phyloP scores from a whole-genome alignment of 30 jellyfish, hydroid and myxozoan genomes.

The Aurelia sp. region DNA sequence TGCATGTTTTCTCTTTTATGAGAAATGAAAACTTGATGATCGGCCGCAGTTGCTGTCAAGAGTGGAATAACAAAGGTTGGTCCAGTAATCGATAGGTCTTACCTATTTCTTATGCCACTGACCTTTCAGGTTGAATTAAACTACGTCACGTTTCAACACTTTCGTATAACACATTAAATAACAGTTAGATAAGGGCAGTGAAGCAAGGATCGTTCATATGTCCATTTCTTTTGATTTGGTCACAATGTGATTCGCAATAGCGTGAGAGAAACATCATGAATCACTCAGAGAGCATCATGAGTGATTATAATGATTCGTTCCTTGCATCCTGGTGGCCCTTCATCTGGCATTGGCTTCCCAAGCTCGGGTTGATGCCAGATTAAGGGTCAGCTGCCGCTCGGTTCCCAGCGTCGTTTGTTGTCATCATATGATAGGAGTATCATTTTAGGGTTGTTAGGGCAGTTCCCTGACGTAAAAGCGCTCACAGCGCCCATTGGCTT shows the following conservation, averaged over 20 bases:
- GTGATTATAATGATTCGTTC: too few relatives aligned
- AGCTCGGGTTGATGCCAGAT: neutral
- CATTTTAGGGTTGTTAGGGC: slow-evolving; percentile 1
- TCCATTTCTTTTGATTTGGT: too few relatives aligned
- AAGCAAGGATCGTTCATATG: neutral
- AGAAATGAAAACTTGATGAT: too few relatives aligned
- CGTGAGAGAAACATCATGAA: too few relatives aligned
- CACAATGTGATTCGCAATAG: too few relatives aligned
- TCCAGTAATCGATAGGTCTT: slow-evolving; percentile 8
- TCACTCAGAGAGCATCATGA: too few relatives aligned
- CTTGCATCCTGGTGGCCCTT: too few relatives aligned
- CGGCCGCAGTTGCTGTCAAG: neutral
- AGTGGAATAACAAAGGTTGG: slow-evolving; percentile 4
- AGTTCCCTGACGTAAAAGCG: slow-evolving; percentile 22
- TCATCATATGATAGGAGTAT: neutral
- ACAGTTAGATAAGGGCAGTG: slow-evolving; percentile 5
- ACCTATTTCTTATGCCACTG: neutral
- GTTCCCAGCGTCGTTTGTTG: neutral
- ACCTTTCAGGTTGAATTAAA: neutral
- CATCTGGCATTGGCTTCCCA: neutral
- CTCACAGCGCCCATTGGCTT: slow-evolving; percentile 25
- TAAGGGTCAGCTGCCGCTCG: neutral
- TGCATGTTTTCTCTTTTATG: too few relatives aligned
- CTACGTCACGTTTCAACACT: neutral
- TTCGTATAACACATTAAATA: neutral